Evolutionary conservation across 2,797 vertebrate genomes (phyloP), one percentile per base, ranked within the genome.

Genomic region (Chaunax sp.): DNA sequence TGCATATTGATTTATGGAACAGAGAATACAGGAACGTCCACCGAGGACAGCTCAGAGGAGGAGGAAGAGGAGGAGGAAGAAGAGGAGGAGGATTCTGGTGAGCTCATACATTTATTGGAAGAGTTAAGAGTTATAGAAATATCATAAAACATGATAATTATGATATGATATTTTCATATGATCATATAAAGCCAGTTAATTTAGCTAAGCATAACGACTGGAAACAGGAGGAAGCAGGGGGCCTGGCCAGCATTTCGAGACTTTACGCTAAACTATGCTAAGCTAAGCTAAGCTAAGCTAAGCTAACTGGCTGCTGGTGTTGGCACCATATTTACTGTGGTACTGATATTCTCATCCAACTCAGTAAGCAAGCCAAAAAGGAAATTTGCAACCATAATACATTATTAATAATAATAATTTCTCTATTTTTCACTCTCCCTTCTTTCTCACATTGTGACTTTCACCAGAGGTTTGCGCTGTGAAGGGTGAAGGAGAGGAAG

Each of bases 11-110:
- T 77, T 62, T 51, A 14, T 71, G 8, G 0, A 61, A 61, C 62
- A 92, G 90, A 92, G 9, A 81, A 80, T 45, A 5, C 83, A 0
- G 90, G 58, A 25, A 83, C 87, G 0, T 90, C 88, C 40, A 66
- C 80, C 0, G 91, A 91, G 19, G 91, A 90, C 10, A 92, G 91
- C 78, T 92, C 93, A 8, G 90, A 87, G 40, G 92, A 89, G 15
- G 88, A 92, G 7, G 85, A 83, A 4, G 83, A 89, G 3, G 78
- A 86, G 0, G 80, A 86, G 6, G 80, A 64, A 15, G 33, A 38
- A 10, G 58, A 87, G 5, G 87, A 84, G 9, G 77, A 69, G 18
- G 72, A 87, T 16, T 68, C 52, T 60, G 91, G 91, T 92, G 57
- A 89, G 33, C 12, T 35, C 33, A 40, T 16, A 40, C 38, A 40